These are phyloP conservation scores for Catonia carolina DNA, from an alignment of 2,888 invertebrate species.

Conservation along the genomic window DNA sequence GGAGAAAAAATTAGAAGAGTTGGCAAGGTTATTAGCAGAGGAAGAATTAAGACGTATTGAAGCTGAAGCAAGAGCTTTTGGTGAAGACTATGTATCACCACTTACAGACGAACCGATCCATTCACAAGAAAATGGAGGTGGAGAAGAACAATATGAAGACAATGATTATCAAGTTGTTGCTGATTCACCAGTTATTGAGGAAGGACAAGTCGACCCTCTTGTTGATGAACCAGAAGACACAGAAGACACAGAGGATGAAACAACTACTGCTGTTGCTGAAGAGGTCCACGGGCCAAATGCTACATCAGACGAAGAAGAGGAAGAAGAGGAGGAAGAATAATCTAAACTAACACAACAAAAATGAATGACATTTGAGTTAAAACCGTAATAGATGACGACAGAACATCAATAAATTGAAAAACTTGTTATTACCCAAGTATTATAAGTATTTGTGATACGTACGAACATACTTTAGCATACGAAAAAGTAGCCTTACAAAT, in stretches of 20 bases:
- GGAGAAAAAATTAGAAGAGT: conserved; percentile 48
- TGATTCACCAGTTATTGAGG: conserved; percentile 36
- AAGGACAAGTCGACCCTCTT: conserved; percentile 36
- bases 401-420: no score
- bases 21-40: conserved; percentile 55
- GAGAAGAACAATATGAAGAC: conserved; percentile 37
- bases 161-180: conserved; percentile 39
- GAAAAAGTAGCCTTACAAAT: no score
- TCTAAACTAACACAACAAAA: no score
- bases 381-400: no score
- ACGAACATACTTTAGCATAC: no score
- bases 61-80: conserved; percentile 46
- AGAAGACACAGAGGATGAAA: conserved; percentile 23
- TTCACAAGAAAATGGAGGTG: conserved; percentile 53
- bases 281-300: conserved; percentile 36
- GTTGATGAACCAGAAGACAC: conserved; percentile 39
- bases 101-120: conserved; percentile 26
- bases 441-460: no score
- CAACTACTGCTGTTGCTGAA: conserved; percentile 43
- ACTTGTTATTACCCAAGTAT: no score
- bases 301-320: conserved; percentile 42
- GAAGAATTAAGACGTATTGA: conserved; percentile 35
- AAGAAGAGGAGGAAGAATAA: conserved; percentile 41
- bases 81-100: conserved; percentile 50
- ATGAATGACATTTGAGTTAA: no score